Evolutionary conservation across 2,797 vertebrate genomes (phyloP), one percentile per base, ranked within the genome.

Genomic region (Gobionotothen gibberifrons): DNA sequence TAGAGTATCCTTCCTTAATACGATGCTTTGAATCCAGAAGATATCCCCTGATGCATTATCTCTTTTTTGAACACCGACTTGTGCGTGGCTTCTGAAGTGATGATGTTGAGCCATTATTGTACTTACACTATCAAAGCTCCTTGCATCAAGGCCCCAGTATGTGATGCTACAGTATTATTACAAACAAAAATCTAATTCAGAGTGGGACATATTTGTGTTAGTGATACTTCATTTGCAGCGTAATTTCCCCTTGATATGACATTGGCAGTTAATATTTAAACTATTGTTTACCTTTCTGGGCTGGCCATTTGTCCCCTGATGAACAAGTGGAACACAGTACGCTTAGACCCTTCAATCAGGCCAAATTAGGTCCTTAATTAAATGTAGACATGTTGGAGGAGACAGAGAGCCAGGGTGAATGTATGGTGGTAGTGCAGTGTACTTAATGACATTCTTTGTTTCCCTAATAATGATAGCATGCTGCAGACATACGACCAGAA

Each of bases 171-270:
- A 46, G 40, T 32, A 9, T 48, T 53, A 22, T 44, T 64, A 36
- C 3, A 10, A 7, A 12, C 29, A 17, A 44, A 46, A 54, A 40
- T 46, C 7, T 9, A 15, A 55, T 5, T 44, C 9, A 40, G 7
- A 61, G 32, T 32, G 22, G 36, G 29, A 53, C 56, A 69, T 3
- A n/a, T 67, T 42, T 39, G 1, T 29, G 14, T n/a, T 1, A 19
- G 5, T 19, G 21, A 21, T 76, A 71, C 17, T 67, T 54, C 13
- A 48, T 55, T 71, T 53, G 62, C 57, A 72, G 73, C 63, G 60
- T 65, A 39, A 16, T 74, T 66, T 89, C 88, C 87, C 90, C 87
- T 92, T 90, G 83, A 85, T 44, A 1, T 91, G 90, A 90, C 89
- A 90, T 90, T 91, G 85, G 72, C 68, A 72, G 36, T 44, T 29